Evolutionary conservation across 2,113 vertebrate genomes (phyloP), one percentile per base, ranked within the genome.

Genomic region (Camelus dromedarius): DNA sequence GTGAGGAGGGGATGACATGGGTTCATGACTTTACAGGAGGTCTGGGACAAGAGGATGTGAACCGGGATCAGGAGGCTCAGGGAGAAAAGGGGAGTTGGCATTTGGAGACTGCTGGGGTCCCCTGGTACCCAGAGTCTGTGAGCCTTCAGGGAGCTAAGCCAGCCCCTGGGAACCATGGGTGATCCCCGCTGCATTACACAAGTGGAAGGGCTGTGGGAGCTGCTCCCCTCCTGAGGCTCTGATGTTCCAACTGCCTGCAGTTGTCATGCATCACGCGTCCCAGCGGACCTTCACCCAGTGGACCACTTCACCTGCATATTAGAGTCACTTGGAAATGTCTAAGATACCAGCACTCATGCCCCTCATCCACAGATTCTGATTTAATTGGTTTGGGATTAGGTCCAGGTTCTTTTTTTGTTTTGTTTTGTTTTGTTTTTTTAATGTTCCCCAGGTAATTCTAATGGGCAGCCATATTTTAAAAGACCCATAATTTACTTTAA

Each of bases 401-500:
- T 30, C 48, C 11, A 88, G 22, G 26, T 56, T 60, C 6, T n/a
- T 72, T 60, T 9, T n/a, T 72, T 83, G 69, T 81, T 30, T 75
- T 12, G 38, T 42, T 42, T 42, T 42, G 38, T 42, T 42, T 42
- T 42, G 38, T 42, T 75, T 66, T 48, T 35, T 3, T n/a, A 80
- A 66, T 77, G 16, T 30, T 70, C 8, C 32, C 69, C 54, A 10
- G 32, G 13, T 50, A 72, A 52, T 83, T 87, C 88, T 84, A 58
- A 54, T 70, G 24, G 30, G 66, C 9, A 76, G 13, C 50, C 50
- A 14, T 9, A 14, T 87, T 42, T 60, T 88, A 72, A 69, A 42
- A 91, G 18, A 77, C 7, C 2, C 54, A 87, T 75, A 76, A 83
- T 72, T 77, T 66, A 73, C 66, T 84, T 87, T 70, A 73, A 73